Conservation (phyloP, 2,888 invertebrate genomes). For the Tolmerus cingulatus region DNA sequence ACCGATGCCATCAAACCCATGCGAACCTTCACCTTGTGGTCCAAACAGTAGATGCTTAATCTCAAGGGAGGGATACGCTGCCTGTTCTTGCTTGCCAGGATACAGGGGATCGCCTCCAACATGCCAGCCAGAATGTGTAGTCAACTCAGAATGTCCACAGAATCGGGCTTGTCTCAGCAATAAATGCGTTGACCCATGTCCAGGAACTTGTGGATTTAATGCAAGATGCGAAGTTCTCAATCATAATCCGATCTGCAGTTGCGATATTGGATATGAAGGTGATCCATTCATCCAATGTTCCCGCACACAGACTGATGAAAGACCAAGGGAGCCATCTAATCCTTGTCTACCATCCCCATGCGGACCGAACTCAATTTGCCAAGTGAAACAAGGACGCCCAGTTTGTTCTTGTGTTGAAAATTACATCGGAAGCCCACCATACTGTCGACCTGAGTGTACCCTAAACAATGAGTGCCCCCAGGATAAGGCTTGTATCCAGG, state of each 20-base stretch:
- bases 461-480: constrained; percentile 82
- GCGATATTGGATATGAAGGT: constrained; percentile 76
- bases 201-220: constrained; percentile 79
- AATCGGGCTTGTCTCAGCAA: constrained; percentile 81
- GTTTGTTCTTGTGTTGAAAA: constrained; percentile 82
- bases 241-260: constrained; percentile 87
- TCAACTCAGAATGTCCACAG: constrained; percentile 82
- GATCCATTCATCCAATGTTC: constrained; percentile 81
- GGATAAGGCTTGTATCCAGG: constrained; percentile 80
- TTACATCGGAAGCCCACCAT: constrained; percentile 82
- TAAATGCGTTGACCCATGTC: constrained; percentile 84
- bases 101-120: constrained; percentile 82
- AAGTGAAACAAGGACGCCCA: constrained; percentile 78
- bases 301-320: constrained; percentile 57
- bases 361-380: constrained; percentile 85
- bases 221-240: constrained; percentile 82
- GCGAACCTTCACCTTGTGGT: constrained; percentile 85
- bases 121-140: constrained; percentile 85
- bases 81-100: constrained; percentile 80
- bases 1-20: constrained; percentile 69
- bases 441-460: constrained; percentile 83
- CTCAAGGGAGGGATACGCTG: constrained; percentile 74
- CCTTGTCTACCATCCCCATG: constrained; percentile 74
- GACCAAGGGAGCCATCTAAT: constrained; percentile 63
- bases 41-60: constrained; percentile 79